Percentiles rank a stretch among this genome's conserved stretches.
Evolutionary conservation across 1,140 invertebrate genomes (phyloP).

Genomic region (Proales similis): DNA sequence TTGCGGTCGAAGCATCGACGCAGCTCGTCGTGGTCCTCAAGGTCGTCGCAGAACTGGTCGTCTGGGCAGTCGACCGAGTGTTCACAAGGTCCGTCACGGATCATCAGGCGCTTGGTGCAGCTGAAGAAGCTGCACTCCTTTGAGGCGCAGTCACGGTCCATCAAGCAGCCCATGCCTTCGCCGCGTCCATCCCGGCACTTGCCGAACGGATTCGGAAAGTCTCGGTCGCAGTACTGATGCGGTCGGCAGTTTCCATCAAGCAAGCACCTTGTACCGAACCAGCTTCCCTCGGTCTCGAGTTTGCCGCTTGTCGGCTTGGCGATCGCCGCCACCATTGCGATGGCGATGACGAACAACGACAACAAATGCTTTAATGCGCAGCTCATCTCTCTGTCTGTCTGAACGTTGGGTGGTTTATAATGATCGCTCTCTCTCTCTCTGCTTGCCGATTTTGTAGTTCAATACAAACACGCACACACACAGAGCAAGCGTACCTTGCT

Average conservation of each 20-base stretch:
- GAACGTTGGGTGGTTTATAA: too few relatives aligned
- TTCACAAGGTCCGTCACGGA: slow-evolving; percentile 28
- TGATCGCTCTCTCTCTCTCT: too few relatives aligned
- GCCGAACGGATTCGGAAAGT: slow-evolving; percentile 23
- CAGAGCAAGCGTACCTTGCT: too few relatives aligned
- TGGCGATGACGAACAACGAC: too few relatives aligned
- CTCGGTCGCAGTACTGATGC: slow-evolving; percentile 7
- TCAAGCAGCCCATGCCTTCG: slow-evolving; percentile 8
- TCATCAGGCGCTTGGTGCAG: slow-evolving; percentile 19
- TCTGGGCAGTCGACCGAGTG: slow-evolving; percentile 26
- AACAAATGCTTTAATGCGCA: too few relatives aligned
- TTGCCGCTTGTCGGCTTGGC: too few relatives aligned
- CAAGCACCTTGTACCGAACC: slow-evolving; percentile 4
- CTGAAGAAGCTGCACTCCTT: slow-evolving; percentile 31
- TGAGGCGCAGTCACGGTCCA: slow-evolving; percentile 29
- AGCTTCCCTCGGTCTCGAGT: too few relatives aligned
- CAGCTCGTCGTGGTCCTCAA: slow-evolving; percentile 1
- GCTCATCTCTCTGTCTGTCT: too few relatives aligned
- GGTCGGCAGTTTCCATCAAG: slow-evolving; percentile 7
- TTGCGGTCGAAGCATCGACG: slow-evolving; percentile 32
- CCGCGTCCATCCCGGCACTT: slow-evolving; percentile 9
- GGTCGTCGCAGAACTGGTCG: slow-evolving; percentile 15
- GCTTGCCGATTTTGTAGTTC: too few relatives aligned
- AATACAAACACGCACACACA: too few relatives aligned
- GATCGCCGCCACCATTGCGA: too few relatives aligned